Conservation (phyloP, 64 coral and sea anemone species). For the Dendrophyllia cribrosa region DNA sequence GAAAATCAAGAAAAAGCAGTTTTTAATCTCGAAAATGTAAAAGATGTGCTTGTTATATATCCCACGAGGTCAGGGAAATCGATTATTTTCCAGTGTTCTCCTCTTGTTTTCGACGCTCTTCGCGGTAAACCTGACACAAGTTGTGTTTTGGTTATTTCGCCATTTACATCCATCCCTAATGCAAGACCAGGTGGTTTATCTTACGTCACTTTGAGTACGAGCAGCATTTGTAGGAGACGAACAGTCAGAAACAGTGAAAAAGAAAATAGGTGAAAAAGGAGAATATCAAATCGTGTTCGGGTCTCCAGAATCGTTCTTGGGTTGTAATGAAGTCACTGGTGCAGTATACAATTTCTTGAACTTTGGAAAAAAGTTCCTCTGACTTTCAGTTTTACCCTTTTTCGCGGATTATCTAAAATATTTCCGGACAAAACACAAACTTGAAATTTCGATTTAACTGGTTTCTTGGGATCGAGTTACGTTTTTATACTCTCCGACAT, state of each 20-base stretch:
- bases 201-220: background rate
- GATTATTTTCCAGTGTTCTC: background rate
- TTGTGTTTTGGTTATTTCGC: constrained; percentile 9
- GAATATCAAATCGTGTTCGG: background rate
- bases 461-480: no score
- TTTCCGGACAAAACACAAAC: no score
- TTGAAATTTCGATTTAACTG: no score
- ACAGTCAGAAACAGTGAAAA: background rate
- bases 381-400: no score
- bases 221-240: background rate
- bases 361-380: no score
- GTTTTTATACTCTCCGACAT: no score
- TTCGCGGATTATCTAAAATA: no score
- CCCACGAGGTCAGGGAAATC: background rate
- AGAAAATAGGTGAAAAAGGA: background rate
- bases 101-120: background rate
- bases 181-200: background rate
- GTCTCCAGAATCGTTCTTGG: constrained; percentile 8
- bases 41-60: background rate
- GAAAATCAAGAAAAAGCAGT: background rate
- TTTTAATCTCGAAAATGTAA: background rate
- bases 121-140: background rate
- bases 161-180: background rate
- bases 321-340: background rate
- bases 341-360: no score